Base-by-base conservation (phyloP, 2,797 vertebrate species). In the Sebastes kiyomatsui region DNA sequence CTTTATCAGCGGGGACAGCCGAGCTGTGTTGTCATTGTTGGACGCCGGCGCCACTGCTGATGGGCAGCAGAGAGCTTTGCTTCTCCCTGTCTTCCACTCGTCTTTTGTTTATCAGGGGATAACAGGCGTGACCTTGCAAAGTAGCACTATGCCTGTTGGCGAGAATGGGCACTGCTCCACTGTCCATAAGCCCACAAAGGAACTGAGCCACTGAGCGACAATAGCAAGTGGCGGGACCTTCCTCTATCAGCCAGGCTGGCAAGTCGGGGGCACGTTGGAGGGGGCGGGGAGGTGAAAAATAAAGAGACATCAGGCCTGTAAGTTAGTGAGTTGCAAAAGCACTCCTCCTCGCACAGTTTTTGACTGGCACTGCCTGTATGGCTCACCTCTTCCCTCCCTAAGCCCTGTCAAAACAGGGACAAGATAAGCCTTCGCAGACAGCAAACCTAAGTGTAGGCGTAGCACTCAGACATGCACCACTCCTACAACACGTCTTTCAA, bases 41-140 rank as follows among this genome's bases (percentile, higher is more conserved):
- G 83, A 82, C 18, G 71, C 84, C 87, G 77, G 86, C 73, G 46
- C 72, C 60, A 30, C 59, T 18, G 78, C 83, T 78, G 74, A 83
- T 30, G 81, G 83, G 60, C 73, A 67, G 79, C 80, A 42, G 70
- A 49, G 79, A 79, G 87, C 84, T 87, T 84, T 87, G 76, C 79
- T 86, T 76, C 82, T 77, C 72, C 49, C 72, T 64, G 78, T 87
- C 88, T 83, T 86, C 67, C 18, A 56, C 77, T 59, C 46, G 67
- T 88, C 84, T 20, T 94, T 73, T 94, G 91, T 94, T 94, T 95
- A 94, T 95, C 92, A 35, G 82, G 87, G 92, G 91, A 91, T 85
- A 93, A 87, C 93, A 94, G 93, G 86, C 90, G 11, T 92, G 93
- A 94, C 95, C 94, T 95, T 93, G 93, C 83, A 82, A 81, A 90